phyloP scores from a whole-genome alignment of 2,113 vertebrate species.

The Hepsetus odoe region DNA sequence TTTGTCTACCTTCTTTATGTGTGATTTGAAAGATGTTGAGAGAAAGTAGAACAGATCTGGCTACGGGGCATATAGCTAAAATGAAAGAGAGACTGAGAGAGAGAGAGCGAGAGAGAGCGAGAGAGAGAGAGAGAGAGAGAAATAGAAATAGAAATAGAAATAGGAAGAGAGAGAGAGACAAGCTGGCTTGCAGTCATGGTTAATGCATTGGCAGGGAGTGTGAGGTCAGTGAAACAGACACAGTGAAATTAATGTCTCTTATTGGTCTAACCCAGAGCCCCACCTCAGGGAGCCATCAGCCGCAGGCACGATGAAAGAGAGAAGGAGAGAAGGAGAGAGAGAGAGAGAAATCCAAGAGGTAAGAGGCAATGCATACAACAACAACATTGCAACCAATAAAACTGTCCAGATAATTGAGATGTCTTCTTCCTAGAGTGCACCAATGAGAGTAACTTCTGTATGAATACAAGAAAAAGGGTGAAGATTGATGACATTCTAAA shows the following conservation, averaged over 20 bases:
- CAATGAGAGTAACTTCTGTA: neutral
- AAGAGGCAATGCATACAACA: slow-evolving; percentile 42
- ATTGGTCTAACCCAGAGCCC: slow-evolving; percentile 50
- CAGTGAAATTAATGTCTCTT: slow-evolving; percentile 58
- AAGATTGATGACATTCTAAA: neutral
- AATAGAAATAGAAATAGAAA: neutral
- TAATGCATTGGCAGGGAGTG: slow-evolving; percentile 45
- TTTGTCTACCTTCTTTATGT: slow-evolving; percentile 49
- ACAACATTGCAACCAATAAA: neutral
- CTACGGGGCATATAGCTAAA: slow-evolving; percentile 58
- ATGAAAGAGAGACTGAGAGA: neutral
- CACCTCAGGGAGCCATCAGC: slow-evolving; percentile 28
- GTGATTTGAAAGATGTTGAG: slow-evolving; percentile 58
- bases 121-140: slow-evolving; percentile 1
- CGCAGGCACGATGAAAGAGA: slow-evolving; percentile 1
- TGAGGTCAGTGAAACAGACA: slow-evolving; percentile 57
- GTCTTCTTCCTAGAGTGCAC: neutral
- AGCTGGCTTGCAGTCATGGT: slow-evolving; percentile 51
- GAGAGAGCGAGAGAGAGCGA: neutral
- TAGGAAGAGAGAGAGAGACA: neutral
- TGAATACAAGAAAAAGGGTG: neutral
- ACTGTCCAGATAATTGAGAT: neutral
- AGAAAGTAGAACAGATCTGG: slow-evolving; percentile 71
- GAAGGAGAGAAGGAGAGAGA: slow-evolving; percentile 49
- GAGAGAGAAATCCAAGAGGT: slow-evolving; percentile 45